These are phyloP conservation scores for Dermatemys mawii DNA, from an alignment of 2,113 vertebrate species.

Conservation along the genomic window DNA sequence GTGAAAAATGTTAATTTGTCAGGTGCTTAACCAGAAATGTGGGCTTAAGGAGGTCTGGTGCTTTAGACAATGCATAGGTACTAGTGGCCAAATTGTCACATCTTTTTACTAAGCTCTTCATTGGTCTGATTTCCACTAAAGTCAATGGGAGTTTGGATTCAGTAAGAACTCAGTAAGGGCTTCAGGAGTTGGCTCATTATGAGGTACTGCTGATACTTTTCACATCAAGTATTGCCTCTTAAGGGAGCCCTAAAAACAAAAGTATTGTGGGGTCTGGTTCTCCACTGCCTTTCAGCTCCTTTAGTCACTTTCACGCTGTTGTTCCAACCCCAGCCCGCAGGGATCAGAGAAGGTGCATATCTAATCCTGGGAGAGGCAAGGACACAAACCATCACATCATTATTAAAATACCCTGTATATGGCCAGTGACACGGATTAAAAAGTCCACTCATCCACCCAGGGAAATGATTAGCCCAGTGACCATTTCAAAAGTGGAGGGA, in stretches of 20 bases:
- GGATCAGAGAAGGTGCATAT: background rate
- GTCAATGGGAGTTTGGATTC: background rate
- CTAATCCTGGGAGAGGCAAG: background rate
- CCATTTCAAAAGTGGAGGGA: background rate
- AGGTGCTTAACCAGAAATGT: background rate
- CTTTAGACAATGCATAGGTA: background rate
- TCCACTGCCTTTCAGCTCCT: background rate
- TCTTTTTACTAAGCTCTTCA: background rate
- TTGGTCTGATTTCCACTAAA: background rate
- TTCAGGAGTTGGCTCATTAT: background rate
- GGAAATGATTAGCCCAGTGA: background rate
- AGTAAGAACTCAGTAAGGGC: background rate
- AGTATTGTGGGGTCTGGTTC: background rate
- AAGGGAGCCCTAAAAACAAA: background rate
- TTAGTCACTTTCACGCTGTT: background rate
- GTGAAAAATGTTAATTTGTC: background rate
- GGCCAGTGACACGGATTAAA: background rate
- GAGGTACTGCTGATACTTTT: background rate
- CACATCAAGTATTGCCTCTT: background rate
- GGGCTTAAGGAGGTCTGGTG: background rate
- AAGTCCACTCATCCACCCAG: background rate
- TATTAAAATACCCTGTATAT: background rate
- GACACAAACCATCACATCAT: background rate
- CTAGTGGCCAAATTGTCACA: background rate
- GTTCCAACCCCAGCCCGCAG: background rate